Base-by-base conservation (phyloP, 2,113 vertebrate genomes). In the Zingel zingel region DNA sequence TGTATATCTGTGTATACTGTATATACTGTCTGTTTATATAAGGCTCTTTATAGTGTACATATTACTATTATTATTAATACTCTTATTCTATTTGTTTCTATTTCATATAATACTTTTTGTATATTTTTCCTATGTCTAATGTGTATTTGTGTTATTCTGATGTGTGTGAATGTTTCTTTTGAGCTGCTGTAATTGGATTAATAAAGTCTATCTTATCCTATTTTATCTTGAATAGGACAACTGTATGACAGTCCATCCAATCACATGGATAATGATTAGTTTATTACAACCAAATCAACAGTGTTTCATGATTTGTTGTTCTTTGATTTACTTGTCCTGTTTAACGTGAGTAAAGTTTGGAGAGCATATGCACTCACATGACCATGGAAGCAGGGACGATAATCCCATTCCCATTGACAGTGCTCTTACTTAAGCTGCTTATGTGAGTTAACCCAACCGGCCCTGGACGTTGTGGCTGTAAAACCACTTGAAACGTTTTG, bases 371-470 rank as follows among this genome's bases (percentile, higher is more conserved):
- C 16, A n/a, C 21, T 27, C 30, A 6, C 33, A 33, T 74, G 12
- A 74, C 23, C n/a, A 67, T 14, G 16, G 14, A 50, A 59, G 8
- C 33, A 23, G 5, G 18, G 15, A 30, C 21, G 14, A 27, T 13
- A 58, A 68, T 33, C n/a, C 45, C 57, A 51, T 6, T 71, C 14
- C 50, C 45, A 8, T 1, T 50, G 36, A 68, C 58, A 27, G 25
- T 43, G 71, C 57, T 45, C 57, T 27, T 27, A 9, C 21, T 33
- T 67, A 56, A 82, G 70, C 71, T 30, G 56, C 61, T 85, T 67
- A 77, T 73, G 15, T 64, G 48, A 51, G 27, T 65, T 58, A 76
- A 69, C 48, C 66, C 77, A 70, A 33, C 62, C 53, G 43, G 71
- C 71, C 36, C 48, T 45, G 23, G 36, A 15, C 23, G 19, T 69